Conservation (phyloP, 2,797 vertebrate species). For the Leucoraja ocellata region DNA sequence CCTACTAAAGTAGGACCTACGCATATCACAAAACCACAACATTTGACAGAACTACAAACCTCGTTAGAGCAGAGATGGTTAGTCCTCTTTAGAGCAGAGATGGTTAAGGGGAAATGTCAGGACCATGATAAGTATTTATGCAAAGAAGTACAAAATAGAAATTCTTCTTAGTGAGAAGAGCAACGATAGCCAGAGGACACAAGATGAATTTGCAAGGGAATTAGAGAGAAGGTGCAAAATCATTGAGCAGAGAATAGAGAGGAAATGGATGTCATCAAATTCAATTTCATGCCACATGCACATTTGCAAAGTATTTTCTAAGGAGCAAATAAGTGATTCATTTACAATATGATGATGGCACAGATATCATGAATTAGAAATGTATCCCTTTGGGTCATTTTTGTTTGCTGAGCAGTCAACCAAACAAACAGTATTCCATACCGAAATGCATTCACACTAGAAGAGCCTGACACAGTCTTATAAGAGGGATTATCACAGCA, state of each 20-base stretch:
- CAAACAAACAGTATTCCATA: background rate
- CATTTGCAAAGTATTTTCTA: background rate
- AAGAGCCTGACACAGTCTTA: background rate
- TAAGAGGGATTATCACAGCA: background rate
- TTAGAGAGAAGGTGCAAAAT: background rate
- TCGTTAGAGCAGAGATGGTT: background rate
- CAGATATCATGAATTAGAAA: background rate
- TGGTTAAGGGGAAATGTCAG: background rate
- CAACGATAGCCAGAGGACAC: background rate
- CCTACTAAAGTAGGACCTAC: background rate
- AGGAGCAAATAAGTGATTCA: background rate
- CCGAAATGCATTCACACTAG: background rate
- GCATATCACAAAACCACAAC: background rate
- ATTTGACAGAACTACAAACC: background rate
- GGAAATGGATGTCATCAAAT: background rate
- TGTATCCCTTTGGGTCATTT: background rate
- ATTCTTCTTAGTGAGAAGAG: background rate
- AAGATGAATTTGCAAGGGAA: background rate
- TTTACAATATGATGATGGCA: background rate
- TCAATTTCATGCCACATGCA: background rate
- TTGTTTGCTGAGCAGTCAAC: background rate
- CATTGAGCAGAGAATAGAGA: background rate
- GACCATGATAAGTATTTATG: no score
- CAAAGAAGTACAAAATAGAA: no score
- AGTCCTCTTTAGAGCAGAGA: background rate